phyloP scores from a whole-genome alignment of 2,888 invertebrate genomes.

The Polydesmus complanatus region DNA sequence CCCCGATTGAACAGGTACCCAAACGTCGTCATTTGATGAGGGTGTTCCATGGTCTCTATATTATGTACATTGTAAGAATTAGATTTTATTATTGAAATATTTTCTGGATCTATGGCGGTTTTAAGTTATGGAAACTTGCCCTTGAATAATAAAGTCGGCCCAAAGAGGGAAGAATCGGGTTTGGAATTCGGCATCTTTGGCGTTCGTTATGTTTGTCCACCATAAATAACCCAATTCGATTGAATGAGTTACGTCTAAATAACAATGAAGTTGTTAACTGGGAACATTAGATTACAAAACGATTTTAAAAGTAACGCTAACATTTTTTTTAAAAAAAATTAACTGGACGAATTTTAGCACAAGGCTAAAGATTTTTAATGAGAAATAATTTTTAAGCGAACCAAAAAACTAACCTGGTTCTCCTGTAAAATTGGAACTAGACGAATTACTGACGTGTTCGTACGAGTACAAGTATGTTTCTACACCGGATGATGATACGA shows the following conservation, averaged over 20 bases:
- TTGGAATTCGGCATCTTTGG: slow-evolving; percentile 1
- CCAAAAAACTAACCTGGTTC: slow-evolving; percentile 2
- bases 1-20: slow-evolving; percentile 1
- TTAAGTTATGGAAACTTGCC: no score
- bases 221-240: slow-evolving; percentile 6
- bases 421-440: neutral
- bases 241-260: neutral
- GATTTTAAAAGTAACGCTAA: no score
- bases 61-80: neutral
- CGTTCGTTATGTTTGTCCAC: neutral
- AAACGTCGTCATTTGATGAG: neutral
- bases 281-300: no score
- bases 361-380: neutral
- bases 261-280: neutral
- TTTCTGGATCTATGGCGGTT: no score
- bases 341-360: no score
- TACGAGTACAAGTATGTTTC: neutral
- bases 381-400: neutral
- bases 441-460: neutral
- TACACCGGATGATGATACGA: neutral
- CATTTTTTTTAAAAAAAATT: no score
- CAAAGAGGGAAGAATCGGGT: neutral
- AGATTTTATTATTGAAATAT: neutral
- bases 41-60: neutral
- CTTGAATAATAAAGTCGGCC: slow-evolving; percentile 2